A percentile compares a stretch with the other conserved stretches of the same genome.
phyloP scores from a whole-genome alignment of 2,888 invertebrate genomes.

The Aporophyla lueneburgensis region DNA sequence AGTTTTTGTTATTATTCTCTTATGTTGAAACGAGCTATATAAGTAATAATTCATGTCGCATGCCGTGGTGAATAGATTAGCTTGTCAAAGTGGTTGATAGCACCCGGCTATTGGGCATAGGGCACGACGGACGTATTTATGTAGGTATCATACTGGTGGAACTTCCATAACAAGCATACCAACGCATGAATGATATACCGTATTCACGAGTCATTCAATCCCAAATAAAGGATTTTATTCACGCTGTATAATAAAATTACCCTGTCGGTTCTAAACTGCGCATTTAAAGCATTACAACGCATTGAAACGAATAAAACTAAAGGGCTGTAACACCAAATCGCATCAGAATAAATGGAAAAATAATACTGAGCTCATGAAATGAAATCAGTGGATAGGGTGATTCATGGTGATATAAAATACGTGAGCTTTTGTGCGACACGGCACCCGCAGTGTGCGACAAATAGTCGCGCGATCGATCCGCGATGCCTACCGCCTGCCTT shows the following conservation, averaged over 20 bases:
- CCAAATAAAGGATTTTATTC: slow-evolving; percentile 1
- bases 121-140: not conserved
- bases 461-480: slow-evolving; percentile 56
- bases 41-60: slow-evolving; percentile 11
- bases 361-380: slow-evolving; percentile 49
- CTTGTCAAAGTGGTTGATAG: not conserved
- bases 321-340: slow-evolving; percentile 56
- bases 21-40: not conserved
- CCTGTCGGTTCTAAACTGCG: slow-evolving; percentile 15
- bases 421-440: slow-evolving; percentile 61
- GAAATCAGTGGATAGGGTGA: slow-evolving; percentile 61
- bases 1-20: not conserved
- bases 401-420: slow-evolving; percentile 63
- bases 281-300: slow-evolving; percentile 35
- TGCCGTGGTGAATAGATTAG: slow-evolving; percentile 10
- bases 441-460: slow-evolving; percentile 43
- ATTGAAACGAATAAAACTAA: slow-evolving; percentile 47
- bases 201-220: not conserved
- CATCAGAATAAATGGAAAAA: slow-evolving; percentile 56
- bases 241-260: slow-evolving; percentile 6
- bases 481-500: slow-evolving; percentile 6
- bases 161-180: not conserved
- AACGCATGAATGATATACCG: not conserved
- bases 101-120: not conserved
- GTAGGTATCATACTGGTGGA: no score